Evolutionary conservation across 2,113 vertebrate genomes (phyloP).

Genomic region (Rhynchopsitta pachyrhyncha): DNA sequence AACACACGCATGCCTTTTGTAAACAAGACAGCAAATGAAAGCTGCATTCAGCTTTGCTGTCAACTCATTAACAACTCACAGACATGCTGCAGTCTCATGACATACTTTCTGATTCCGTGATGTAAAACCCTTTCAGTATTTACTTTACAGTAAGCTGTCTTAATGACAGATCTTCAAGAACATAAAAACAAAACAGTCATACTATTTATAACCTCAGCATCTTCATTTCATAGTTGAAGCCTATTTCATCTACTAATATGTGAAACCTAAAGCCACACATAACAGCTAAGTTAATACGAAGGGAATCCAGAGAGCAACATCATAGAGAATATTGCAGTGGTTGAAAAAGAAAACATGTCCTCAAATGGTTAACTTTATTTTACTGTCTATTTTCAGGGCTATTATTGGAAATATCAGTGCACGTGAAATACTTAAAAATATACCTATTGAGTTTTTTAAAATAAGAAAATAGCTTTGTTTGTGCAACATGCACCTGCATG

Average conservation of each 20-base stretch:
- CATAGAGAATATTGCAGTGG: background rate
- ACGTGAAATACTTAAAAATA: background rate
- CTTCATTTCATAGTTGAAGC: background rate
- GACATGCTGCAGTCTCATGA: background rate
- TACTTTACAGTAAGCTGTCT: background rate
- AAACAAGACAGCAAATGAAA: background rate
- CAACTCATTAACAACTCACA: background rate
- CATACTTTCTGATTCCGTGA: background rate
- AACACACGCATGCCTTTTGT: background rate
- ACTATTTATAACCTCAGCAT: background rate
- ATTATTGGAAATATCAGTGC: background rate
- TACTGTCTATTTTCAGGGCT: background rate
- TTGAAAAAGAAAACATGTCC: background rate
- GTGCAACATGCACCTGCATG: slow-evolving; percentile 22
- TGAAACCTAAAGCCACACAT: background rate
- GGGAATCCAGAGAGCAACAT: background rate
- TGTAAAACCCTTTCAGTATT: background rate
- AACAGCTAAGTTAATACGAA: background rate
- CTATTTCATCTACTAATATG: background rate
- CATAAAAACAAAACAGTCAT: background rate
- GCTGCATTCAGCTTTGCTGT: background rate
- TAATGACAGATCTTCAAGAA: background rate
- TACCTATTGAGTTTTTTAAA: background rate
- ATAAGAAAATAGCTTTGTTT: background rate
- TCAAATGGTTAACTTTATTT: background rate